Evolutionary conservation across 2,888 invertebrate genomes (phyloP), one percentile per base, ranked within the genome.

Genomic region (Drosophila macrothrix): DNA sequence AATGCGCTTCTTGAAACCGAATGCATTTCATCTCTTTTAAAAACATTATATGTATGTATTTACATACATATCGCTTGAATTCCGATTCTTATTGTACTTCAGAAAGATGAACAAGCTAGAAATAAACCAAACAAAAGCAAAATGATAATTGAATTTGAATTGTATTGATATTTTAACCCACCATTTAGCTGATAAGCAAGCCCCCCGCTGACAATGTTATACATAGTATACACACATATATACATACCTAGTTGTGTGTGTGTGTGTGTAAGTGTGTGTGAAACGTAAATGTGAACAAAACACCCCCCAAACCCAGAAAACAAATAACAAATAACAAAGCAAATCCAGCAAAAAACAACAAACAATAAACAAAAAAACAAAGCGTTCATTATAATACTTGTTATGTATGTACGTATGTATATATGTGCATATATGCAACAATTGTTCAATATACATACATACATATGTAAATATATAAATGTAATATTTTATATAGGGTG

Each of bases 161-260:
- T 69, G 55, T 65, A 76, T 69, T 70, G 82, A 86, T 76, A 86
- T 68, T 86, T 83, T 75, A 67, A 76, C 85, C 85, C 85, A 86
- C 85, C 90, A 86, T 87, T 66, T 78, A 82, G 76, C 73, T 64
- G 68, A 76, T 90, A 85, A 90, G 80, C n/a, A 22, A 55, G 14
- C 4, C 16, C 25, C 82, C 69, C 66, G 53, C 62, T 46, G 62
- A 82, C 28, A 66, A 70, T 66, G 58, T 50, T 61, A 59, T 59
- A 31, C 41, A 52, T 49, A 56, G 29, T 39, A 59, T 25, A 56
- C 46, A 16, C 16, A 16, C 46, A 16, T 25, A 25, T 16, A 46
- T 10, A 16, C 46, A 25, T 25, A 16, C 14, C 22, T 22, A 22
- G 22, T 22, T 22, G 22, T 22, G 43, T 43, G 6, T 46, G 43